Conservation (phyloP, 2,888 invertebrate species). For the Venustoraphidia nigricollis region DNA sequence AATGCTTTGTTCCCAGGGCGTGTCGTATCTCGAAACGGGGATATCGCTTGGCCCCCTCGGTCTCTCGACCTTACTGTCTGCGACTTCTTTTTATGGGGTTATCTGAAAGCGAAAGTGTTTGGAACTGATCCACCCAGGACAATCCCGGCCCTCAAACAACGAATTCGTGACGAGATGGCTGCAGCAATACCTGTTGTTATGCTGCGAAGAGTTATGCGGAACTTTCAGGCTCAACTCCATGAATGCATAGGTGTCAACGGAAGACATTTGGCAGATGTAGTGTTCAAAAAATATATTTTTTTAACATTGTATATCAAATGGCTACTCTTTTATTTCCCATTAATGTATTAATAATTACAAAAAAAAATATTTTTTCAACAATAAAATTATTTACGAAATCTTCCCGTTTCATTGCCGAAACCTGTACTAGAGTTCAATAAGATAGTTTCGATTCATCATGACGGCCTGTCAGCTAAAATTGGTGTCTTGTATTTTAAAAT, state of each 20-base stretch:
- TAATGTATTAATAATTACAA: no score
- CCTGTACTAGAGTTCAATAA: no score
- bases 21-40: conserved; percentile 10
- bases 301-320: no score
- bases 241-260: conserved; percentile 1
- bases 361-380: no score
- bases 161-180: conserved; percentile 2
- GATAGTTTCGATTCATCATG: no score
- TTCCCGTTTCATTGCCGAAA: no score
- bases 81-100: conserved; percentile 13
- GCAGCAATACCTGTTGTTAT: neutral
- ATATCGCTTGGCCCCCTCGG: conserved; percentile 10
- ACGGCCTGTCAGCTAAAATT: no score
- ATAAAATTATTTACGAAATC: no score
- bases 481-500: no score
- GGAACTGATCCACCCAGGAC: conserved; percentile 7
- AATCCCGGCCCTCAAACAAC: conserved; percentile 6
- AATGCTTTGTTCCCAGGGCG: conserved; percentile 9
- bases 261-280: conserved; percentile 2
- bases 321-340: no score
- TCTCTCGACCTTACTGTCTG: conserved; percentile 10
- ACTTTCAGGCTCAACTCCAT: conserved; percentile 1
- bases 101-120: conserved; percentile 11
- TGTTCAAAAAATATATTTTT: neutral
- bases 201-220: neutral